A percentile compares a stretch with the other conserved stretches of the same genome.
Evolutionary conservation across 1,140 invertebrate species (phyloP).

Genomic region (Carposina sasakii): DNA sequence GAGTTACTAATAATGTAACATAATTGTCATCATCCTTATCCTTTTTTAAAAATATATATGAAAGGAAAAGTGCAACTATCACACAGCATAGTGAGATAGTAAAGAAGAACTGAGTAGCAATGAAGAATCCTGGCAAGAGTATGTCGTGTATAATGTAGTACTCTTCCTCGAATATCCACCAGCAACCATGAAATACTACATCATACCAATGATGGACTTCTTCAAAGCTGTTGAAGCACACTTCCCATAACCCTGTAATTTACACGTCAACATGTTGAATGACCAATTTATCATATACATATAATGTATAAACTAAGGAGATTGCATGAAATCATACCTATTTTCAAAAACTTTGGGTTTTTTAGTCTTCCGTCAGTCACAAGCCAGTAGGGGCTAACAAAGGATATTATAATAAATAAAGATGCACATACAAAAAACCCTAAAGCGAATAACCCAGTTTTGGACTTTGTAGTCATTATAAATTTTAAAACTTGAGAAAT

Average conservation of each 20-base stretch:
- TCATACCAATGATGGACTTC: conserved; percentile 86
- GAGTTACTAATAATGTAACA: conserved; percentile 80
- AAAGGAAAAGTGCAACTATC: conserved; percentile 81
- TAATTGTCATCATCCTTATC: conserved; percentile 86
- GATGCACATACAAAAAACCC: conserved; percentile 78
- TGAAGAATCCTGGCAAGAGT: conserved; percentile 90
- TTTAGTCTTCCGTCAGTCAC: conserved; percentile 87
- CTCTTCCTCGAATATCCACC: conserved; percentile 96
- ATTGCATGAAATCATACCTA: conserved; percentile 68
- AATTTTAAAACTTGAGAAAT: no score
- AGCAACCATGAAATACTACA: conserved; percentile 84
- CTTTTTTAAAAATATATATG: conserved; percentile 82
- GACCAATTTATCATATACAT: not conserved
- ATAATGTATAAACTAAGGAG: not conserved
- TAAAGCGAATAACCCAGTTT: conserved; percentile 81
- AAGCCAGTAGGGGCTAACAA: conserved; percentile 94
- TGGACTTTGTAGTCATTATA: conserved; percentile 59
- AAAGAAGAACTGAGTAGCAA: conserved; percentile 94
- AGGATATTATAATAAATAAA: conserved; percentile 87
- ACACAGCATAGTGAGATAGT: conserved; percentile 88
- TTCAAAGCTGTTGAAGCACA: conserved; percentile 89
- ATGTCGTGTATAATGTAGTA: conserved; percentile 92
- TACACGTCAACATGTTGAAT: not conserved
- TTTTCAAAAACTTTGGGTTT: conserved; percentile 85
- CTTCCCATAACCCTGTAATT: conserved; percentile 91